These are phyloP conservation scores for Macrobrachium nipponense DNA, from an alignment of 1,140 invertebrate genomes.

Conservation along the genomic window DNA sequence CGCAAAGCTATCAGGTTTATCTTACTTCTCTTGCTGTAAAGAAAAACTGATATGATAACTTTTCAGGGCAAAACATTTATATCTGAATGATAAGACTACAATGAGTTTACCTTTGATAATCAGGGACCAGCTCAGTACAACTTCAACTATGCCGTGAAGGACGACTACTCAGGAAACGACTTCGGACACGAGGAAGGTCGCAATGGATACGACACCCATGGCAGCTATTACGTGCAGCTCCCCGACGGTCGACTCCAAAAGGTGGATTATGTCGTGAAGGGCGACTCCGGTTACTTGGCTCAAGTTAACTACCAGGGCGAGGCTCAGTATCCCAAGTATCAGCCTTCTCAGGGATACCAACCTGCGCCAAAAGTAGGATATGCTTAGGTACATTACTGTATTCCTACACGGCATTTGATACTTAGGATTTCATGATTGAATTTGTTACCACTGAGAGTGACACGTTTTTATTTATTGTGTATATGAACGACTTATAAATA, in stretches of 20 bases:
- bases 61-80: too few species aligned
- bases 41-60: too few species aligned
- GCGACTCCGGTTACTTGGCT: constrained; percentile 1
- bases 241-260: constrained; percentile 9
- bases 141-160: not conserved
- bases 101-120: not conserved
- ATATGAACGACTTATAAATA: too few species aligned
- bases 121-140: not conserved
- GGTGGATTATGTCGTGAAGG: not conserved
- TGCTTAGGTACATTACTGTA: not conserved
- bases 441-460: not conserved
- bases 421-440: not conserved
- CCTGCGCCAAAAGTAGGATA: not conserved
- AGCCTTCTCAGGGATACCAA: not conserved
- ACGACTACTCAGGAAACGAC: not conserved
- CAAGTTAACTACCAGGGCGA: constrained; percentile 4
- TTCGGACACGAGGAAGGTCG: too few species aligned
- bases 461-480: too few species aligned
- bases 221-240: not conserved
- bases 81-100: not conserved
- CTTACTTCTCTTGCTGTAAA: too few species aligned
- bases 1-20: too few species aligned
- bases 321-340: constrained; percentile 1
- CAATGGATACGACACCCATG: not conserved
- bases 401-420: not conserved